Evolutionary conservation across 2,888 invertebrate genomes (phyloP), one percentile per base, ranked within the genome.

Genomic region (Galerucella calmariensis): DNA sequence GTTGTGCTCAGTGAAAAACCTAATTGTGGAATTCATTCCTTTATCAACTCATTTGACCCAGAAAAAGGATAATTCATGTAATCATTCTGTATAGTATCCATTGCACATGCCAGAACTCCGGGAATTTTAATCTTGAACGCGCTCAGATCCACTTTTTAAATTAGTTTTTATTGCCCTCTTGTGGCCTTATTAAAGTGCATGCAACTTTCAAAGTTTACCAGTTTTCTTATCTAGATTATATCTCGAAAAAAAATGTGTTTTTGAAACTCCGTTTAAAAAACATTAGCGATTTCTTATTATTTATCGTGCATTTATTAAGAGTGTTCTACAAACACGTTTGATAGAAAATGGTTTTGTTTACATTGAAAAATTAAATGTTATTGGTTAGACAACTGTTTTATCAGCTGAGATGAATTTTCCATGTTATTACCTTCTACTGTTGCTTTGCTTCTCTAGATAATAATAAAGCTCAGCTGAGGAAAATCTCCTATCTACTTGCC

Each of bases 141-240:
- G 51, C n/a, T 51, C 51, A n/a, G n/a, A 51, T 51, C 51, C 14
- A 51, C n/a, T 51, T 51, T 51, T 51, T n/a, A 51, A 51, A 51
- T 51, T n/a, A 51, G 51, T 51, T 51, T 14, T 14, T 51, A 51
- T 51, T 56, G 56, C 56, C 20, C 56, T 11, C 56, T 56, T 10
- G 56, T 20, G 56, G 11, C 20, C 16, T 56, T 56, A 56, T 16
- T 56, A 48, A 12, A 48, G 20, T 20, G 14, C 16, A 20, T 20
- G 20, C 20, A 56, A 20, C 56, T 56, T 20, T 10, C 16, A 16
- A 56, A n/a, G 56, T 16, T 56, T 20, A 20, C 20, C 16, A 16
- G 20, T 56, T 56, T 20, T 16, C 56, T 56, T 10, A 56, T 56
- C 56, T 10, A 16, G 56, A 56, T 56, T 16, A 56, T 16, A 16